Conservation (phyloP, 2,797 vertebrate species). For the Myotis daubentonii region DNA sequence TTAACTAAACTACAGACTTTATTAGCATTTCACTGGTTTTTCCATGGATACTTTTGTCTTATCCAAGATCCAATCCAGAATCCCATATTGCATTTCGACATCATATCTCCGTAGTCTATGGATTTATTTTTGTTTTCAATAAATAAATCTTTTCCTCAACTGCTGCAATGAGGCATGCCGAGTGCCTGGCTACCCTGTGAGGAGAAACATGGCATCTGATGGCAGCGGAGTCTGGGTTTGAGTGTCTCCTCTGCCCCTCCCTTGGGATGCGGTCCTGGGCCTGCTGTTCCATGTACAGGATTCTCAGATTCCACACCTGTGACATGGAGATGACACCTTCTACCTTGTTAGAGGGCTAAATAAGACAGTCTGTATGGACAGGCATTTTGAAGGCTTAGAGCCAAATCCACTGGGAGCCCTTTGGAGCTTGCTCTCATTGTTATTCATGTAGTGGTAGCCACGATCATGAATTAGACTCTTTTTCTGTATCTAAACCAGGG, state of each 20-base stretch:
- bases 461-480: neutral
- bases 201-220: neutral
- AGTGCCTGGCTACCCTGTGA: neutral
- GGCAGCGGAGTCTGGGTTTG: neutral
- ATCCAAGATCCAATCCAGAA: neutral
- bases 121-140: slow-evolving; percentile 14
- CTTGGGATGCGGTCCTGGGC: neutral
- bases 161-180: neutral
- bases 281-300: neutral
- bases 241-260: neutral
- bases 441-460: neutral
- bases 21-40: neutral
- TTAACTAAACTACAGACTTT: neutral
- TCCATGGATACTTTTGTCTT: neutral
- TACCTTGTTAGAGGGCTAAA: neutral
- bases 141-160: neutral
- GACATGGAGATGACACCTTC: neutral
- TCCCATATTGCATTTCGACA: neutral
- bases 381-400: neutral
- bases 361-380: neutral
- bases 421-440: neutral
- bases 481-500: neutral
- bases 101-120: neutral
- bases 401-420: neutral
- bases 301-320: neutral